Base-by-base conservation (phyloP, 2,888 invertebrate genomes). In the Drosophila mayaguana region DNA sequence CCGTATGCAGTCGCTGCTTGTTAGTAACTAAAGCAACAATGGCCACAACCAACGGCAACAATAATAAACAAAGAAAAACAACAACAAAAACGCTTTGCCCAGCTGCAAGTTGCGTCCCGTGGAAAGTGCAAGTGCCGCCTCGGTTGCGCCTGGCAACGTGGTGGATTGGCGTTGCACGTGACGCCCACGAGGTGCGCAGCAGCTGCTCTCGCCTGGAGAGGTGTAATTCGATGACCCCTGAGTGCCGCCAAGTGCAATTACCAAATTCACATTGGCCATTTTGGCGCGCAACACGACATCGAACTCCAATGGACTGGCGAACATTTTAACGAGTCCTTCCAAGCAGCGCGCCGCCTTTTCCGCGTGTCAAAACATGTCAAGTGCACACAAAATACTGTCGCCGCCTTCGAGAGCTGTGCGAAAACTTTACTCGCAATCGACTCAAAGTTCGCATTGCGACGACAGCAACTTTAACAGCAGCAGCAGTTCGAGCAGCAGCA, bases 361-460 rank as follows among this genome's bases (percentile, higher is more conserved):
- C 66, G 86, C 78, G 88, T 84, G 88, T 84, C 84, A 84, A 86
- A 84, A 88, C 84, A 84, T 84, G 84, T 88, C 84, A 84, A 84
- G 84, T 88, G 88, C 88, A 83, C 75, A 74, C 71, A 83, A 84
- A 85, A 88, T 80, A 84, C 88, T 88, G 86, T 88, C 84, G 84
- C 72, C 88, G 63, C 78, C 72, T 54, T 78, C 72, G 67, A 78
- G 66, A 76, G 78, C 81, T 80, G 68, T 83, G 80, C 80, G 63
- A 69, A 74, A 88, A 84, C 83, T 88, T 83, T 72, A 59, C 68
- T 64, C 66, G 32, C 53, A 63, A 55, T 59, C 45, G 66, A 48
- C 65, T 55, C 62, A 76, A 78, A 77, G 68, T 72, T 88, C 88
- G 84, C 84, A 84, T 38, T 83, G 83, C 83, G 83, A 72, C 88